phyloP scores from a whole-genome alignment of 2,113 vertebrate species.

The Oenanthe melanoleuca region DNA sequence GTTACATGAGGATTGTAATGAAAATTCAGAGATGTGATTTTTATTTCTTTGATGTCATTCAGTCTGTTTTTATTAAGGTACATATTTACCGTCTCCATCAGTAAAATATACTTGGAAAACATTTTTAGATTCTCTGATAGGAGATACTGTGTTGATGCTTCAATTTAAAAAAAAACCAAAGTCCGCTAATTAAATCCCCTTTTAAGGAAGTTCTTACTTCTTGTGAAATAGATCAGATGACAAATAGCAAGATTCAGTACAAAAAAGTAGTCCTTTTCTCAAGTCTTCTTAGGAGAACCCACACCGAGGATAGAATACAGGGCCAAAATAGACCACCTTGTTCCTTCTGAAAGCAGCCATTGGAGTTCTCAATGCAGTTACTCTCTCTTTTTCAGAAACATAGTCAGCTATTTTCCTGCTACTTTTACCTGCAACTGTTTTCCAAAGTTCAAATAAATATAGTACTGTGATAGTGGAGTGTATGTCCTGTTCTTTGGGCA shows the following conservation, averaged over 20 bases:
- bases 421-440: not conserved
- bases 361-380: not conserved
- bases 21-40: not conserved
- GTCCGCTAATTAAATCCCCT: not conserved
- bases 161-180: not conserved
- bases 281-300: not conserved
- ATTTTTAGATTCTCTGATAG: not conserved
- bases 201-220: not conserved
- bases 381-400: not conserved
- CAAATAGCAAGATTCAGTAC: not conserved
- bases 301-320: not conserved
- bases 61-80: not conserved
- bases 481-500: not conserved
- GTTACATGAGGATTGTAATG: not conserved
- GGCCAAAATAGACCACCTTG: not conserved
- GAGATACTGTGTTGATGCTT: not conserved
- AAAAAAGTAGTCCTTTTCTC: not conserved
- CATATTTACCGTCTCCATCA: not conserved
- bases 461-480: accelerated
- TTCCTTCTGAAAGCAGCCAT: not conserved
- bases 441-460: not conserved
- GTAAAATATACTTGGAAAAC: not conserved
- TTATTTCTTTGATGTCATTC: not conserved
- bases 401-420: not conserved
- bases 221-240: not conserved